Evolutionary conservation across 2,113 vertebrate genomes (phyloP).

Genomic region (Polypterus senegalus): DNA sequence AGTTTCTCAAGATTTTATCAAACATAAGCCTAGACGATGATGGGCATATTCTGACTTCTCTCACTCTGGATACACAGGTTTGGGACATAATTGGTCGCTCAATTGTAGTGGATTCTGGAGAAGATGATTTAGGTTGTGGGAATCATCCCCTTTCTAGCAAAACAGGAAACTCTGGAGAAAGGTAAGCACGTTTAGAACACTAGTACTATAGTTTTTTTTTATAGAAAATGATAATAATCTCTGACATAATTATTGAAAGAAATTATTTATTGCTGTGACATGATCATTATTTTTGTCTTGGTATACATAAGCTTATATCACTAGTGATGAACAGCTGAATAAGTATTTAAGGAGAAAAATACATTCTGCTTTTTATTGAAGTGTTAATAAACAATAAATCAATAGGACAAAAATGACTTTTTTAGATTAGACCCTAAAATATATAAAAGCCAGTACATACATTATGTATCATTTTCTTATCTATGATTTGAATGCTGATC

Average conservation of each 20-base stretch:
- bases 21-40: too few species aligned
- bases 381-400: too few species aligned
- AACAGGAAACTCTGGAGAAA: conserved; percentile 73
- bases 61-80: conserved; percentile 42
- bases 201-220: background rate
- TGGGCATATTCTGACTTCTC: too few species aligned
- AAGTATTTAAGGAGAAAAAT: too few species aligned
- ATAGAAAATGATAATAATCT: too few species aligned
- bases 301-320: background rate
- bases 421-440: too few species aligned
- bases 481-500: too few species aligned
- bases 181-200: conserved; percentile 36
- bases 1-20: too few species aligned
- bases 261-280: background rate
- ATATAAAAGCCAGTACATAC: too few species aligned
- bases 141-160: conserved; percentile 55
- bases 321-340: background rate
- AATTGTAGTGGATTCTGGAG: conserved; percentile 64
- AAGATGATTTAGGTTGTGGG: conserved; percentile 73
- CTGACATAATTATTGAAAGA: background rate
- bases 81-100: conserved; percentile 82
- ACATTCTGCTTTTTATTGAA: too few species aligned
- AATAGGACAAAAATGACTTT: too few species aligned
- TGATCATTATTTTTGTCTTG: background rate
- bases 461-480: too few species aligned